These are phyloP conservation scores for Thalassoma bifasciatum DNA, from an alignment of 2,113 vertebrate species.

Conservation along the genomic window DNA sequence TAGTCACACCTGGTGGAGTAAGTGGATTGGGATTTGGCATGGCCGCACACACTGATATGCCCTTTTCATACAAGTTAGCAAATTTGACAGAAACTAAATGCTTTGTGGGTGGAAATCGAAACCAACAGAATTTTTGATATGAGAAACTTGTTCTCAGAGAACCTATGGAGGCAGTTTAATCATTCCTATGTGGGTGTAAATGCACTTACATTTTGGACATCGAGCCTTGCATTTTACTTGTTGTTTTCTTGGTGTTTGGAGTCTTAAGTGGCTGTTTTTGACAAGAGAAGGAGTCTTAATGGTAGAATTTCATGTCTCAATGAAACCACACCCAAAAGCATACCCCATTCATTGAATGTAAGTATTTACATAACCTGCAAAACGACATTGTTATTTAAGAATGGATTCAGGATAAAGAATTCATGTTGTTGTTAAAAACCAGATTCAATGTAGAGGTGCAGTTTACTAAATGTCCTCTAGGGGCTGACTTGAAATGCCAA, in stretches of 20 bases:
- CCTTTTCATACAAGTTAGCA: not conserved
- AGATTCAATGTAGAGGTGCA: too few relatives aligned
- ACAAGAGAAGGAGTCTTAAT: too few relatives aligned
- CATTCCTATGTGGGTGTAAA: not conserved
- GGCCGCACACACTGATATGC: constrained; percentile 1
- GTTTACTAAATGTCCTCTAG: too few relatives aligned
- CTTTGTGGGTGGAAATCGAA: not conserved
- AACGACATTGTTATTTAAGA: too few relatives aligned
- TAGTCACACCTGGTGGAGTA: constrained; percentile 23
- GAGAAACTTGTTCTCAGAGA: not conserved
- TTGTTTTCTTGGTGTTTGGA: not conserved
- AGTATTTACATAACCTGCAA: too few relatives aligned
- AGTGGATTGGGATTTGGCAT: constrained; percentile 27
- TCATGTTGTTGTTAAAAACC: too few relatives aligned
- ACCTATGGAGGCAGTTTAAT: not conserved
- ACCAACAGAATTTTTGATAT: not conserved
- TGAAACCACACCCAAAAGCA: too few relatives aligned
- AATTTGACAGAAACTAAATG: not conserved
- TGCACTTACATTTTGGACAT: not conserved
- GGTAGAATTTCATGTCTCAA: too few relatives aligned
- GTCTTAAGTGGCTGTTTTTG: too few relatives aligned
- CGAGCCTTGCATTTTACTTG: not conserved
- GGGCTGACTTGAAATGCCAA: too few relatives aligned
- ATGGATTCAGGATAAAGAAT: too few relatives aligned
- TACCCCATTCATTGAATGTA: too few relatives aligned